Base-by-base conservation (phyloP, 2,797 vertebrate species). In the Phataginus tricuspis region DNA sequence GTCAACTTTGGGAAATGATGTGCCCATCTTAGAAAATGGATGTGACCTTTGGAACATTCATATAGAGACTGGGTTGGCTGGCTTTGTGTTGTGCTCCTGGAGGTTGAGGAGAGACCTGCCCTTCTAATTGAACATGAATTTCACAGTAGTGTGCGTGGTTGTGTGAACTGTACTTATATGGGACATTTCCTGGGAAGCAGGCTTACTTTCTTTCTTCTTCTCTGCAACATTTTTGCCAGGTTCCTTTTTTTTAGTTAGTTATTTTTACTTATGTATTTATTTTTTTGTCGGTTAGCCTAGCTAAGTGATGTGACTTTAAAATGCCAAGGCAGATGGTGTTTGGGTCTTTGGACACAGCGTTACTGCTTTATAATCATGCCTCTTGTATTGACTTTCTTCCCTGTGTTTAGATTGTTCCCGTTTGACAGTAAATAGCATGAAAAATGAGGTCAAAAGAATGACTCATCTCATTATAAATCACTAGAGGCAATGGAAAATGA, bases 371-470 rank as follows among this genome's bases (percentile, higher is more conserved):
- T 29, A 83, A 49, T 69, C 16, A 39, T 34, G 14, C 3, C 53
- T 96, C 63, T 93, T 68, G 8, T 86, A 57, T 37, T 77, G 61
- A 55, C 86, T 93, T 92, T 59, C 34, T 34, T 86, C 13, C 15
- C 6, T 19, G 15, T 84, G 59, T 95, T 90, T 94, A 77, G 51
- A 78, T 49, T 78, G 86, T 61, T 91, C 53, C 34, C 45, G 25
- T 59, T 71, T 91, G 92, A 89, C 74, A 68, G 78, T 82, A 95
- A 91, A 49, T 82, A 53, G 39, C 51, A 31, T 91, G 79, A 79
- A 83, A 91, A 94, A 77, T 74, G 72, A 96, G 71, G 78, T 93
- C 42, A 57, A 64, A 91, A 86, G 61, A 90, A 71, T 78, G 77
- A 63, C 49, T 88, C 53, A n/a, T 53, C 51, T 95, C 39, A 66